Evolutionary conservation across 2,113 vertebrate species (phyloP).

Genomic region (Capra hircus): DNA sequence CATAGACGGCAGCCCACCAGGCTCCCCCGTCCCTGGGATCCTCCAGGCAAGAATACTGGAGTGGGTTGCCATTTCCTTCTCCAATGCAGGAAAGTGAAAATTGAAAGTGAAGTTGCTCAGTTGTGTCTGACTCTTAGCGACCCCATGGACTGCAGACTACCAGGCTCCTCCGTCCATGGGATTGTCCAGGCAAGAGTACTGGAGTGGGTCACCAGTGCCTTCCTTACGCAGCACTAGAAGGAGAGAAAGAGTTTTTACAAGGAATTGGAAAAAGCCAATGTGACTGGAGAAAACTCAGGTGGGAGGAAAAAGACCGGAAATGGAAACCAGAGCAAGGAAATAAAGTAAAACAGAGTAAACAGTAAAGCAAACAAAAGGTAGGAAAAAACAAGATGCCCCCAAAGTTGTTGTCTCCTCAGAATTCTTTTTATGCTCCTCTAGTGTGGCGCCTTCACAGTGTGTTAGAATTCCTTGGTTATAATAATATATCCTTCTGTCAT

Average conservation of each 20-base stretch:
- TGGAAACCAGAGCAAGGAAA: neutral
- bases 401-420: neutral
- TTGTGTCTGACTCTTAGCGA: rapidly evolving
- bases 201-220: neutral
- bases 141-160: neutral
- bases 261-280: neutral
- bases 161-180: neutral
- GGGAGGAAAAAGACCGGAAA: neutral
- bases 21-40: neutral
- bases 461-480: neutral
- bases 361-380: neutral
- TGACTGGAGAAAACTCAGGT: neutral
- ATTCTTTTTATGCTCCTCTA: neutral
- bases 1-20: neutral
- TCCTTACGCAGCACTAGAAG: neutral
- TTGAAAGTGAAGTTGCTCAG: neutral
- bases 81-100: neutral
- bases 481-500: neutral
- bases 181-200: neutral
- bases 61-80: neutral
- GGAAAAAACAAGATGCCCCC: neutral
- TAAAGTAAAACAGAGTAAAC: neutral
- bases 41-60: neutral
- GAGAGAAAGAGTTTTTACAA: neutral
- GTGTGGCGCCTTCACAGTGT: neutral